These are phyloP conservation scores for Glandiceps talaboti DNA, from an alignment of 53 echinoderm and acorn worm species.

Conservation along the genomic window DNA sequence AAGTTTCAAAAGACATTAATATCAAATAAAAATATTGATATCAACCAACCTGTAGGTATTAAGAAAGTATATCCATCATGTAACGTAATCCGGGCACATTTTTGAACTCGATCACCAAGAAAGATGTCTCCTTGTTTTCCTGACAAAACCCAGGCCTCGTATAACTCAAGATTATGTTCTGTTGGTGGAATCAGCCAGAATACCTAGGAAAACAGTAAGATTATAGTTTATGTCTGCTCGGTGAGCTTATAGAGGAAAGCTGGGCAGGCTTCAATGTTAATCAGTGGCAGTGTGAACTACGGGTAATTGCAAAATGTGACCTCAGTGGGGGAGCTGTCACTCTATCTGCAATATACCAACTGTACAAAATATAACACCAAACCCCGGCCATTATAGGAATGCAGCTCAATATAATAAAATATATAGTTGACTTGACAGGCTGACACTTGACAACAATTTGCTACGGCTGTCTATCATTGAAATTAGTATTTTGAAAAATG, in stretches of 20 bases:
- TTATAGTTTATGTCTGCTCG: too few relatives aligned
- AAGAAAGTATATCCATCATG: conserved; percentile 85
- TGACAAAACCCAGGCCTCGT: conserved; percentile 94
- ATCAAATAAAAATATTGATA: too few relatives aligned
- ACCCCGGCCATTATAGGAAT: background rate
- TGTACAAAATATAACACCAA: background rate
- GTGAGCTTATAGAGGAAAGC: too few relatives aligned
- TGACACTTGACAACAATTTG: too few relatives aligned
- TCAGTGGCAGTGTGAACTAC: background rate
- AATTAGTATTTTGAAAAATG: too few relatives aligned
- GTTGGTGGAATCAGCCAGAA: conserved; percentile 97
- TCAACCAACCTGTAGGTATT: conserved; percentile 76
- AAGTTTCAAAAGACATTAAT: too few relatives aligned
- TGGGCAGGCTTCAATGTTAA: too few relatives aligned
- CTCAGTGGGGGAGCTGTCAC: conserved; percentile 1
- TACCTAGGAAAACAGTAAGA: too few relatives aligned
- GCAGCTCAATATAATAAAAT: too few relatives aligned
- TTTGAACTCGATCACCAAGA: conserved; percentile 72
- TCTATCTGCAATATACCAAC: background rate
- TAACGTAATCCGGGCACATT: conserved; percentile 72
- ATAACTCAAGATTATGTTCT: conserved; percentile 80
- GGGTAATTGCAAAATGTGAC: background rate
- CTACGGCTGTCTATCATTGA: too few relatives aligned
- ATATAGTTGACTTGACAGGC: too few relatives aligned
- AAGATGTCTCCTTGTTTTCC: conserved; percentile 98